Conservation (phyloP, 2,888 invertebrate species). For the Pycnomerus fuliginosus region DNA sequence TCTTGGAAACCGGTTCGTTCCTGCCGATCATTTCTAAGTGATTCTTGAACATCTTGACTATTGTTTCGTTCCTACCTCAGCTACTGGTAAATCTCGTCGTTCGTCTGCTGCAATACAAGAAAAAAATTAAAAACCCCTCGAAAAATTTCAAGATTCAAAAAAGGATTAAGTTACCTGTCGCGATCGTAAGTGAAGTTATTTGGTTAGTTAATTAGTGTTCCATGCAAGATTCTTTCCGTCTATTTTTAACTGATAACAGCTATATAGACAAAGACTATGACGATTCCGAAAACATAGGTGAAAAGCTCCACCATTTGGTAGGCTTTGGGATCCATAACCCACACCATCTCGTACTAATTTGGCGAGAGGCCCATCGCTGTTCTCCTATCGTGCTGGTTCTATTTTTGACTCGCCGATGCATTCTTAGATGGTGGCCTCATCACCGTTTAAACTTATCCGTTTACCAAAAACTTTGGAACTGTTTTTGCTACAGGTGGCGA, state of each 20-base stretch:
- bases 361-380: constrained; percentile 20
- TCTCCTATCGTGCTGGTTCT: constrained; percentile 17
- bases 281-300: constrained; percentile 41
- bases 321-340: constrained; percentile 14
- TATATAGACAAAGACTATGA: constrained; percentile 39
- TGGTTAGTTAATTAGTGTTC: too few species aligned
- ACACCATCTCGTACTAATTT: constrained; percentile 29
- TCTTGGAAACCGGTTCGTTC: constrained; percentile 88
- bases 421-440: constrained; percentile 18
- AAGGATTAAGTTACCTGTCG: too few species aligned
- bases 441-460: constrained; percentile 13
- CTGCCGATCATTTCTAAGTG: constrained; percentile 94
- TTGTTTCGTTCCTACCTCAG: constrained; percentile 52
- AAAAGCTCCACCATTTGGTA: constrained; percentile 30
- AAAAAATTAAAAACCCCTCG: too few species aligned
- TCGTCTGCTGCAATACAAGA: constrained; percentile 81
- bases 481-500: constrained; percentile 3
- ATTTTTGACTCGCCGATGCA: constrained; percentile 14
- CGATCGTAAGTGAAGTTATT: too few species aligned
- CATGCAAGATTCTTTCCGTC: constrained; percentile 6
- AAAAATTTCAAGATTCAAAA: too few species aligned
- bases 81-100: constrained; percentile 52
- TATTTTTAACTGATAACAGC: constrained; percentile 40
- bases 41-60: constrained; percentile 82
- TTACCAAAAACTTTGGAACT: constrained; percentile 3